A percentile compares a stretch with the other conserved stretches of the same genome.
These are phyloP conservation scores for Meliscaeva auricollis DNA, from an alignment of 2,888 invertebrate species.

Conservation along the genomic window DNA sequence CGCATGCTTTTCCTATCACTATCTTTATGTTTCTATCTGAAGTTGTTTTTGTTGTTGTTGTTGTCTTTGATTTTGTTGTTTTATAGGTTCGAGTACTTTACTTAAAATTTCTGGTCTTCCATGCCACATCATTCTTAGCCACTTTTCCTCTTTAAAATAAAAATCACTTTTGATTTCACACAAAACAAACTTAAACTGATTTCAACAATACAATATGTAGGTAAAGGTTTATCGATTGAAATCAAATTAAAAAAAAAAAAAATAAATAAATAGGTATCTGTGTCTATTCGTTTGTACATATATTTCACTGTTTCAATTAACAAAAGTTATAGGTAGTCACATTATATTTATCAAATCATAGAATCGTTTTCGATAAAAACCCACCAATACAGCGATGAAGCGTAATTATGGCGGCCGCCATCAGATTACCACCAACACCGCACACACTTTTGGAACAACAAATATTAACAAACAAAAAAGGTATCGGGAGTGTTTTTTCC, in stretches of 20 bases:
- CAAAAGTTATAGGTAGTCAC: conserved; percentile 12
- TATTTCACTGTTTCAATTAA: not conserved
- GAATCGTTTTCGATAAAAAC: conserved; percentile 20
- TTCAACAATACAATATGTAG: conserved; percentile 2
- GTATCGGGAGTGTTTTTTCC: conserved; percentile 12
- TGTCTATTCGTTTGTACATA: not conserved
- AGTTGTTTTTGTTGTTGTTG: too few species aligned
- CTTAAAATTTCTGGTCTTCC: conserved; percentile 81
- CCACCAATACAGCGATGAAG: conserved; percentile 44
- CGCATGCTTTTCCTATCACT: not conserved
- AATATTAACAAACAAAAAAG: not conserved
- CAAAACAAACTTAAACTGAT: conserved; percentile 46
- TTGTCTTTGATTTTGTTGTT: conserved; percentile 10
- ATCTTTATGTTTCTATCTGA: not conserved
- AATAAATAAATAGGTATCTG: not conserved
- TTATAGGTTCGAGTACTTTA: conserved; percentile 65
- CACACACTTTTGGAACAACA: not conserved
- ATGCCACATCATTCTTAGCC: conserved; percentile 78
- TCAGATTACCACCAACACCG: conserved; percentile 59
- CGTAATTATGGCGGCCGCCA: conserved; percentile 49
- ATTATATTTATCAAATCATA: conserved; percentile 31
- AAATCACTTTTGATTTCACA: conserved; percentile 40
- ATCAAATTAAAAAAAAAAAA: conserved; percentile 21
- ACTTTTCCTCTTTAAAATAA: not conserved
- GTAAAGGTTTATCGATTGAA: conserved; percentile 38